Evolutionary conservation across 2,113 vertebrate species (phyloP).

Genomic region (Lichenostomus cassidix): DNA sequence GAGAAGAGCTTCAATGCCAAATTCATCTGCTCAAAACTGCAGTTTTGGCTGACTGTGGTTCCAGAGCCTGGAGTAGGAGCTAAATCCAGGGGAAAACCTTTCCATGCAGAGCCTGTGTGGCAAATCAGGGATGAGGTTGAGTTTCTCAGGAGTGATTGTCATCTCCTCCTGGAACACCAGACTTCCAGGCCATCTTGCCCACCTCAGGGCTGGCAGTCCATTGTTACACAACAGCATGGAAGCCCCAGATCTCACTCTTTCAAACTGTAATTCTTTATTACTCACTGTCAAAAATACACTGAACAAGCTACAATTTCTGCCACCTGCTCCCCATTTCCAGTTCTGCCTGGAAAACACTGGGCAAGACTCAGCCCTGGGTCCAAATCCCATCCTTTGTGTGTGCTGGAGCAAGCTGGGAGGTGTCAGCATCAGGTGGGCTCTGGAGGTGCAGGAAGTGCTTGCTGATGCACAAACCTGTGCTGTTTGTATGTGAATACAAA

Average conservation of each 20-base stretch:
- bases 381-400: not conserved
- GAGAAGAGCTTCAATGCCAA: not conserved
- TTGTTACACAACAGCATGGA: not conserved
- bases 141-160: not conserved
- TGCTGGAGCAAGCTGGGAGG: not conserved
- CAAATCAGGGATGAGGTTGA: not conserved
- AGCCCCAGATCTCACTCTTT: not conserved
- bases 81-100: not conserved
- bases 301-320: not conserved
- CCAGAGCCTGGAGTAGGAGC: not conserved
- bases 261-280: slow-evolving; percentile 41
- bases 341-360: not conserved
- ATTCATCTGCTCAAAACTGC: not conserved
- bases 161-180: not conserved
- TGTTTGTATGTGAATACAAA: not conserved
- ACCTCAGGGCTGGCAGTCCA: not conserved
- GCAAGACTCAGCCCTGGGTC: not conserved
- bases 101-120: not conserved
- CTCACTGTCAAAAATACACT: not conserved
- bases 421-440: not conserved
- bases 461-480: not conserved
- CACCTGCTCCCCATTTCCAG: slow-evolving; percentile 55
- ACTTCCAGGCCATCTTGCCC: not conserved
- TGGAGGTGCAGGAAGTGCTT: not conserved
- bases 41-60: not conserved